Percentiles rank a stretch among this genome's conserved stretches.
These are phyloP conservation scores for Teleopsis dalmanni DNA, from an alignment of 1,140 invertebrate genomes.

Conservation along the genomic window DNA sequence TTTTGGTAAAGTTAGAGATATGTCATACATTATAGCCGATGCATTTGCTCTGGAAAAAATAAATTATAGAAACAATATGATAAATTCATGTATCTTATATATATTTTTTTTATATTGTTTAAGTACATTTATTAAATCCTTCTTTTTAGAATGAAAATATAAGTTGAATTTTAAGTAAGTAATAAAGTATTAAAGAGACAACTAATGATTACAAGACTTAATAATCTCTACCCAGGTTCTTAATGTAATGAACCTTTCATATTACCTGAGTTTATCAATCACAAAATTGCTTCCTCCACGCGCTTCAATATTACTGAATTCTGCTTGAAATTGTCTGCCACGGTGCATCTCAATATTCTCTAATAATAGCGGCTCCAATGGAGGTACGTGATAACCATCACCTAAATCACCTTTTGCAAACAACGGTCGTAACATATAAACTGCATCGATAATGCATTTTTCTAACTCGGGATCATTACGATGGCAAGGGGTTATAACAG, in stretches of 20 bases:
- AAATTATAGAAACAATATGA: no score
- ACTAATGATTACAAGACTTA: no score
- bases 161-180: no score
- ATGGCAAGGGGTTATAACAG: conserved; percentile 45
- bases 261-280: conserved; percentile 37
- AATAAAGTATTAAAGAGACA: no score
- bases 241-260: no score
- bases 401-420: conserved; percentile 46
- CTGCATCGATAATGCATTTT: conserved; percentile 46
- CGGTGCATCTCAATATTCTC: conserved; percentile 36
- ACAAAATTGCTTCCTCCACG: conserved; percentile 38
- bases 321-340: conserved; percentile 32
- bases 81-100: no score
- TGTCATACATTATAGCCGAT: conserved; percentile 35
- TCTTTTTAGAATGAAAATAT: no score
- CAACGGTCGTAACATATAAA: conserved; percentile 47
- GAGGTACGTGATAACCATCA: conserved; percentile 32
- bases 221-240: no score
- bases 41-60: conserved; percentile 29
- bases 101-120: no score
- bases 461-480: conserved; percentile 46
- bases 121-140: no score
- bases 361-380: conserved; percentile 32
- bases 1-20: conserved; percentile 43
- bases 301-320: conserved; percentile 30